phyloP scores from a whole-genome alignment of 2,113 vertebrate genomes.

The Sylvia atricapilla region DNA sequence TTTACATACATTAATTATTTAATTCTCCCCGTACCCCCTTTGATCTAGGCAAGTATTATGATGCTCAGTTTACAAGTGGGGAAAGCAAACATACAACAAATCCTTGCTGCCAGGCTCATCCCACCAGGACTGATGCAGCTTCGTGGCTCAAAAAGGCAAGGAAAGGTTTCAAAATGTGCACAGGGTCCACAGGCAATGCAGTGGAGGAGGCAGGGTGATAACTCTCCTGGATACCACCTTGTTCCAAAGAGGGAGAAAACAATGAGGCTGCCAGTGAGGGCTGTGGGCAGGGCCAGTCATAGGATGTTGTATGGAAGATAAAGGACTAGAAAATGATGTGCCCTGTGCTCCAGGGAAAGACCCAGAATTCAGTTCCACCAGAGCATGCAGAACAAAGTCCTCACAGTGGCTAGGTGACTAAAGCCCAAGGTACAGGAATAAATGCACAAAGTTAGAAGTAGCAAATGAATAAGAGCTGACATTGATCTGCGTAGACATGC shows the following conservation, averaged over 20 bases:
- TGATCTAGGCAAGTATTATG: constrained; percentile 44
- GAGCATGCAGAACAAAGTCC: not conserved
- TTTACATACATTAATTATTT: constrained; percentile 62
- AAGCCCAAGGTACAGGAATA: not conserved
- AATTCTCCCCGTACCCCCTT: constrained; percentile 24
- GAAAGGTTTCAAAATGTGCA: not conserved
- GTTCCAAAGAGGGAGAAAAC: not conserved
- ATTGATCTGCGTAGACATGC: not conserved
- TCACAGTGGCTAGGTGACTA: not conserved
- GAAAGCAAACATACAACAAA: constrained; percentile 2
- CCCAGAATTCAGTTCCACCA: not conserved
- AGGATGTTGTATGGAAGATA: not conserved
- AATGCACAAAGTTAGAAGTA: not conserved
- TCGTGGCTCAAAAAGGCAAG: accelerated
- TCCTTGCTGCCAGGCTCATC: not conserved
- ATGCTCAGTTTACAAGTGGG: constrained; percentile 23
- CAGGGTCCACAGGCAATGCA: not conserved
- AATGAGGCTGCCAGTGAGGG: not conserved
- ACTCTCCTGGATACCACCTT: not conserved
- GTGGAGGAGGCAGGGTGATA: not conserved
- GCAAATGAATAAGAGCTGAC: not conserved
- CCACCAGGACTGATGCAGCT: not conserved
- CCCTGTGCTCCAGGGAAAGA: not conserved
- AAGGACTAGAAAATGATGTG: not conserved
- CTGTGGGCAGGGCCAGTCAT: not conserved